Evolutionary conservation across 2,888 invertebrate genomes (phyloP).

Genomic region (Agrochola lychnidis): DNA sequence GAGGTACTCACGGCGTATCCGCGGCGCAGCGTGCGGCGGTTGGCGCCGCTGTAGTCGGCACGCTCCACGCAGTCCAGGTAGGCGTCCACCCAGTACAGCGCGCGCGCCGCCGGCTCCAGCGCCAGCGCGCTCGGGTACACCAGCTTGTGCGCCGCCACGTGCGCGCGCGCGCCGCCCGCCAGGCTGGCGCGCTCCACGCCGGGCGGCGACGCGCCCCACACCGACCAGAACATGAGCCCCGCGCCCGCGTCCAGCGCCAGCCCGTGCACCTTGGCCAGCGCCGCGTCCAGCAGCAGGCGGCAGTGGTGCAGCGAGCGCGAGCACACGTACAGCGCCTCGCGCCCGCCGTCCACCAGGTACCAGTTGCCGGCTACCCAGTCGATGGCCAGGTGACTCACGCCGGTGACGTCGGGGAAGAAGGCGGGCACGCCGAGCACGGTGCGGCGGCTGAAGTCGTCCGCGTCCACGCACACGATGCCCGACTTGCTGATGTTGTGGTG

Average conservation of each 20-base stretch:
- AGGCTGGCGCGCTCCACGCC: slow-evolving; percentile 92
- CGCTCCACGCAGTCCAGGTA: slow-evolving; percentile 95
- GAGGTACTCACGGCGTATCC: slow-evolving; percentile 84
- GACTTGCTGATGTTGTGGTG: slow-evolving; percentile 91
- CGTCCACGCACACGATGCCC: slow-evolving; percentile 92
- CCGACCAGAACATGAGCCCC: slow-evolving; percentile 93
- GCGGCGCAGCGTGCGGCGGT: slow-evolving; percentile 91
- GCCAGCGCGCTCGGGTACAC: slow-evolving; percentile 94
- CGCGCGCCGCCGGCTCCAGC: slow-evolving; percentile 93
- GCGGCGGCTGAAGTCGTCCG: slow-evolving; percentile 91
- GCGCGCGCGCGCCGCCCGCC: slow-evolving; percentile 91
- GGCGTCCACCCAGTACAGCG: slow-evolving; percentile 95
- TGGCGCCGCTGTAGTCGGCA: slow-evolving; percentile 94
- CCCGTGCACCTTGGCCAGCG: slow-evolving; percentile 93
- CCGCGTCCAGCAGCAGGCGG: slow-evolving; percentile 92
- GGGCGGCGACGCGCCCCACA: slow-evolving; percentile 93
- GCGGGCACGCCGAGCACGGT: slow-evolving; percentile 91
- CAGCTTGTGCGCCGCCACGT: slow-evolving; percentile 92
- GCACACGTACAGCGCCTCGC: slow-evolving; percentile 94
- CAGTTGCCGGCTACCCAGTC: slow-evolving; percentile 97
- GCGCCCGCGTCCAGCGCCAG: slow-evolving; percentile 94
- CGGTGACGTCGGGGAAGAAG: slow-evolving; percentile 92
- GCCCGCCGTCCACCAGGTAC: slow-evolving; percentile 94
- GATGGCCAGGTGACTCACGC: slow-evolving; percentile 93
- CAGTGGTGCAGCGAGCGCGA: slow-evolving; percentile 91